These are phyloP conservation scores for Margaritifera margaritifera DNA, from an alignment of 2,888 invertebrate genomes.

Conservation along the genomic window DNA sequence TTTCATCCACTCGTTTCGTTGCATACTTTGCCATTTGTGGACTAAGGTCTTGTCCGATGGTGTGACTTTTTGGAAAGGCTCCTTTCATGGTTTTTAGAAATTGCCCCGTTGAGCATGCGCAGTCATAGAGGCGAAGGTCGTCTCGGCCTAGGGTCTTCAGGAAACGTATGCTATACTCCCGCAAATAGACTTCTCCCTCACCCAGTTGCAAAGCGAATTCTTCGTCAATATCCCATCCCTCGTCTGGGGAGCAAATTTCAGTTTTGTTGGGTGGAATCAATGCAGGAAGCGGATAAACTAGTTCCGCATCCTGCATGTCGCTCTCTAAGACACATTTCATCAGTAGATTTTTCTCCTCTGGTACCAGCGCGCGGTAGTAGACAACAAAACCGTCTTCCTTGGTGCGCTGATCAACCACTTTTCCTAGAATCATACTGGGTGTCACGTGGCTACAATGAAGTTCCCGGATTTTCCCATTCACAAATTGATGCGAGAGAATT, in stretches of 20 bases:
- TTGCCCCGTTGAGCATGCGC: constrained; percentile 54
- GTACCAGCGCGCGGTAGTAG: constrained; percentile 36
- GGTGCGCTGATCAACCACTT: constrained; percentile 41
- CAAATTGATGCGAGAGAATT: constrained; percentile 45
- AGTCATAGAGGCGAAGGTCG: constrained; percentile 43
- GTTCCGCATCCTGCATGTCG: constrained; percentile 33
- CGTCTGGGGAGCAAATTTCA: constrained; percentile 47
- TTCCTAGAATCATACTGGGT: constrained; percentile 43
- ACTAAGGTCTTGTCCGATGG: constrained; percentile 50
- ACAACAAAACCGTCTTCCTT: constrained; percentile 42
- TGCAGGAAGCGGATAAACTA: constrained; percentile 45
- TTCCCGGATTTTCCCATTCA: constrained; percentile 43
- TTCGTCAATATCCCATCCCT: constrained; percentile 47
- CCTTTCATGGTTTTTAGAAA: constrained; percentile 48
- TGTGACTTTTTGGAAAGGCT: constrained; percentile 35
- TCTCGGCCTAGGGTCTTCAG: constrained; percentile 35
- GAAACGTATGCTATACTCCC: constrained; percentile 41
- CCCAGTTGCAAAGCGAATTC: constrained; percentile 38
- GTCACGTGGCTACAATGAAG: constrained; percentile 49
- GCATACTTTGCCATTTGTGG: constrained; percentile 47
- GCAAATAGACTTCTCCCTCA: constrained; percentile 41
- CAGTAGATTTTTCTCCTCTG: constrained; percentile 36
- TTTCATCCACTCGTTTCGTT: constrained; percentile 47
- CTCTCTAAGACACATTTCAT: constrained; percentile 40
- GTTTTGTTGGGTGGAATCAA: constrained; percentile 31